A percentile compares a stretch with the other conserved stretches of the same genome.
Evolutionary conservation across 1,140 invertebrate species (phyloP).

Genomic region (Zaprionus kolodkinae): DNA sequence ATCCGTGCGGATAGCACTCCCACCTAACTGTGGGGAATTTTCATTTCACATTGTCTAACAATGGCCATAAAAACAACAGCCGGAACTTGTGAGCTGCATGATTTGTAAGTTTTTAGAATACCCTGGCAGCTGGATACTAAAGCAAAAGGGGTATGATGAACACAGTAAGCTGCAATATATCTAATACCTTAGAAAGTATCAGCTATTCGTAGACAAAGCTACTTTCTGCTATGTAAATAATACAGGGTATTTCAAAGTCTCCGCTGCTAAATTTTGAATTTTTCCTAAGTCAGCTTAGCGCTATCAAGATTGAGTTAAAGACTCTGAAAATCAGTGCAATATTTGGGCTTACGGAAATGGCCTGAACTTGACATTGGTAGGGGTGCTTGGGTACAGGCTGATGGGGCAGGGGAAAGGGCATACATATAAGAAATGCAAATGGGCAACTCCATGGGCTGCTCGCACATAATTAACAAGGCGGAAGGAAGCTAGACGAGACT

Average conservation of each 20-base stretch:
- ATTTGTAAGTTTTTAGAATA: conserved; percentile 69
- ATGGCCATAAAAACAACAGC: conserved; percentile 69
- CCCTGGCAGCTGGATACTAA: neutral
- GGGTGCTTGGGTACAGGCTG: conserved; percentile 42
- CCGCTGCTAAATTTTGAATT: conserved; percentile 1
- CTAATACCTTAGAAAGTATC: too few species aligned
- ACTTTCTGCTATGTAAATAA: neutral
- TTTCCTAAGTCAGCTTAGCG: conserved; percentile 27
- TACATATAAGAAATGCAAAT: conserved; percentile 47
- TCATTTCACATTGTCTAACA: conserved; percentile 62
- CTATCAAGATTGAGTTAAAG: conserved; percentile 36
- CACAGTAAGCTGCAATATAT: neutral
- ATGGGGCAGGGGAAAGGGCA: neutral
- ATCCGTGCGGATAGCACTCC: conserved; percentile 36
- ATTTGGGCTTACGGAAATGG: conserved; percentile 55
- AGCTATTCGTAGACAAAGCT: too few species aligned
- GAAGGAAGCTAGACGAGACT: conserved; percentile 39
- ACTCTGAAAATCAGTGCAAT: conserved; percentile 43
- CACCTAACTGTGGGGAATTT: conserved; percentile 37
- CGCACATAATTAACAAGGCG: conserved; percentile 37
- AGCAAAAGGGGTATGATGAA: neutral
- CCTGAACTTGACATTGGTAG: conserved; percentile 74
- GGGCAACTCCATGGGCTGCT: conserved; percentile 15
- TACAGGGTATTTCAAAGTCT: neutral
- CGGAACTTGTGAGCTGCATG: conserved; percentile 74